Evolutionary conservation across 2,888 invertebrate genomes (phyloP).

Genomic region (Cenopis cana): DNA sequence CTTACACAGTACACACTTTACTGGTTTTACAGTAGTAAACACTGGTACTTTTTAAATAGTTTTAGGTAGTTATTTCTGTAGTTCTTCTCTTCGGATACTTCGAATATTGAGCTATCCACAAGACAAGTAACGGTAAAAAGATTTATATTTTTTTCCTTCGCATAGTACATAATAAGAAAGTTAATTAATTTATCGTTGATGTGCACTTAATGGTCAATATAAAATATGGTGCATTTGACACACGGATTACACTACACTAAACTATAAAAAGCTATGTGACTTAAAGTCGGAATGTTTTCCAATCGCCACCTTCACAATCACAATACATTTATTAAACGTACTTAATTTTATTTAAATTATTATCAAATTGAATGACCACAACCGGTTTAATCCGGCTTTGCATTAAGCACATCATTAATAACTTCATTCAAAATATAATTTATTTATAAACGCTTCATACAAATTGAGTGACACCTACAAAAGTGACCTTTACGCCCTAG

Average conservation of each 20-base stretch:
- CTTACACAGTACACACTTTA: too few relatives aligned
- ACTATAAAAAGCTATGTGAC: constrained; percentile 4
- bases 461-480: constrained; percentile 41
- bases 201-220: constrained; percentile 11
- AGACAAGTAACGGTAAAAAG: too few relatives aligned
- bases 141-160: background rate
- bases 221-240: constrained; percentile 23
- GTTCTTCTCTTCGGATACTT: too few relatives aligned
- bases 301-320: constrained; percentile 62
- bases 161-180: too few relatives aligned
- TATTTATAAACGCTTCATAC: constrained; percentile 36
- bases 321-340: constrained; percentile 47
- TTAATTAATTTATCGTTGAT: background rate
- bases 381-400: constrained; percentile 40
- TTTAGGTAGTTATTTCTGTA: too few relatives aligned
- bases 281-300: constrained; percentile 62
- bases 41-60: too few relatives aligned
- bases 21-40: too few relatives aligned
- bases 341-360: constrained; percentile 43
- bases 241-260: constrained; percentile 22
- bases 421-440: constrained; percentile 40
- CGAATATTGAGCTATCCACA: too few relatives aligned
- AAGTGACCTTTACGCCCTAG: constrained; percentile 1
- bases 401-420: constrained; percentile 42
- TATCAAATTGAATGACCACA: constrained; percentile 38